Conservation (phyloP, 2,888 invertebrate species). For the Cephus pulcher region DNA sequence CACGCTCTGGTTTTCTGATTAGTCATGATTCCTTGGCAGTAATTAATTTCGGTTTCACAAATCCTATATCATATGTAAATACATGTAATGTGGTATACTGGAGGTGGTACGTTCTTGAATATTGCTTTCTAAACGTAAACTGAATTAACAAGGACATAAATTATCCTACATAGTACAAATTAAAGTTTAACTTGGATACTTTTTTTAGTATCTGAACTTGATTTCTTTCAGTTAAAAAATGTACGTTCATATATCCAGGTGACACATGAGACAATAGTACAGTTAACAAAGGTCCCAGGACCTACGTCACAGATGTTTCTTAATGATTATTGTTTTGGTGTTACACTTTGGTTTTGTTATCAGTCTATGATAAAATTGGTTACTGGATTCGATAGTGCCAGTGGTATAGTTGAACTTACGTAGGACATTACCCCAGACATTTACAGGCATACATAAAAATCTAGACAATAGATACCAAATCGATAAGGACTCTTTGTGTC, state of each 20-base stretch:
- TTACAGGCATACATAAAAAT: not conserved
- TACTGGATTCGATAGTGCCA: conserved; percentile 42
- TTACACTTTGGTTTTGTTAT: conserved; percentile 40
- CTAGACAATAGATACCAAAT: not conserved
- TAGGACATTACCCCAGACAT: not conserved
- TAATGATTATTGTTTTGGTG: conserved; percentile 27
- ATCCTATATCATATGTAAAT: not conserved
- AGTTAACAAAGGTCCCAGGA: conserved; percentile 22
- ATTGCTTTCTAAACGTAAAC: not conserved
- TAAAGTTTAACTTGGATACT: not conserved
- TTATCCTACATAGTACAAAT: not conserved
- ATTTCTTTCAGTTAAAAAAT: not conserved
- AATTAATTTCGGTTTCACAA: not conserved
- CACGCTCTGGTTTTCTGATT: not conserved
- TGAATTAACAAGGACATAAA: not conserved
- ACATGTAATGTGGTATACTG: not conserved
- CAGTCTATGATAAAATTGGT: conserved; percentile 58
- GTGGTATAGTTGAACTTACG: conserved; percentile 28
- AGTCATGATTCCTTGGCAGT: not conserved
- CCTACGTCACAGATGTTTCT: conserved; percentile 36
- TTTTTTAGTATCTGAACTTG: not conserved
- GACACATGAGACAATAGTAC: not conserved
- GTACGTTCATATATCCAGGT: not conserved
- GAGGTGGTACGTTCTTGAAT: not conserved
- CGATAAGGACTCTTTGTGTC: not conserved